A percentile compares a stretch with the other conserved stretches of the same genome.
Conservation (phyloP, 2,113 vertebrate species). For the Oryzias woworae region DNA sequence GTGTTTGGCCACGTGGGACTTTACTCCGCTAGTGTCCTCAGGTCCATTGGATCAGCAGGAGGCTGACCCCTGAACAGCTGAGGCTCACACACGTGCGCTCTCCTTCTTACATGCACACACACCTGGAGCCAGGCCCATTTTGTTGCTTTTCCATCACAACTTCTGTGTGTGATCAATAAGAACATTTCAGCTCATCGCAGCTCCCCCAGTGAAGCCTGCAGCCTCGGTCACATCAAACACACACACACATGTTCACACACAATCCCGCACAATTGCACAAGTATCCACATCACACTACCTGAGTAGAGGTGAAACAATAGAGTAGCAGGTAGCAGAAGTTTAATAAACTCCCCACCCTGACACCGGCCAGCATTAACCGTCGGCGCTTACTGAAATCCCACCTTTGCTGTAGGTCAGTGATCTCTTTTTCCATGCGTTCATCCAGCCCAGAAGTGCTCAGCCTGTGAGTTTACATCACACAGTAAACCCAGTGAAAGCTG, state of each 20-base stretch:
- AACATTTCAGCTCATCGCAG: slow-evolving; percentile 55
- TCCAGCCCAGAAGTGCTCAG: slow-evolving; percentile 44
- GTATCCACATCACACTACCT: slow-evolving; percentile 23
- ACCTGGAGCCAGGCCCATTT: slow-evolving; percentile 30
- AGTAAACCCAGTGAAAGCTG: slow-evolving; percentile 34
- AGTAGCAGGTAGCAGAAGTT: slow-evolving; percentile 49
- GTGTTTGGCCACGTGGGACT: not conserved
- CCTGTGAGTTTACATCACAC: slow-evolving; percentile 32
- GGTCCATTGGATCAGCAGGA: slow-evolving; percentile 47
- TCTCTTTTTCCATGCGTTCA: slow-evolving; percentile 66
- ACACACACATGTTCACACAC: slow-evolving; percentile 19
- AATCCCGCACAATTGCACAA: slow-evolving; percentile 13
- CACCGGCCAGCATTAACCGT: slow-evolving; percentile 49
- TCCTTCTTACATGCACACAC: slow-evolving; percentile 14
- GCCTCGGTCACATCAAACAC: slow-evolving; percentile 23
- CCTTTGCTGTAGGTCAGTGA: slow-evolving; percentile 71
- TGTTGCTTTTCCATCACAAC: slow-evolving; percentile 55
- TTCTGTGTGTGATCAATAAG: slow-evolving; percentile 65
- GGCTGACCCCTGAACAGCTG: slow-evolving; percentile 44
- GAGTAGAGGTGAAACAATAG: slow-evolving; percentile 44
- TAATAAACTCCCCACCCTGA: slow-evolving; percentile 51
- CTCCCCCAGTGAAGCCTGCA: slow-evolving; percentile 29
- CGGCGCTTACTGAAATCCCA: slow-evolving; percentile 62
- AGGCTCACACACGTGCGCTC: slow-evolving; percentile 13
- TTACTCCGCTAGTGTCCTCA: slow-evolving; percentile 10